Evolutionary conservation across 2,797 vertebrate species (phyloP).

Genomic region (Meriones psammophilus): DNA sequence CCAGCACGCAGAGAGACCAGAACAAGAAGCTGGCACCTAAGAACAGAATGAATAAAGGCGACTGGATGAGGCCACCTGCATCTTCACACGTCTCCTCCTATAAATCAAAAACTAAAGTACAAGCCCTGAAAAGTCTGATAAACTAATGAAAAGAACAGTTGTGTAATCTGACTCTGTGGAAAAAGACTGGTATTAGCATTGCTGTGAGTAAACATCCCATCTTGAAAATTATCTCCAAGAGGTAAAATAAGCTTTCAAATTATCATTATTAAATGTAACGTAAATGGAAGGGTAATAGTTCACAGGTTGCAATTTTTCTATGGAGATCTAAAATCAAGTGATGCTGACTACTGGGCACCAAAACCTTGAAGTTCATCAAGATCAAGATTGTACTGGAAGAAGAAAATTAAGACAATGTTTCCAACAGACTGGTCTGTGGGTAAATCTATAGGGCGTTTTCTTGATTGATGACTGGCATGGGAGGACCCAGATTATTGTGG

Average conservation of each 20-base stretch:
- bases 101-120: not conserved
- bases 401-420: not conserved
- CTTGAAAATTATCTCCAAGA: not conserved
- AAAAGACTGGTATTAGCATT: not conserved
- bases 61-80: not conserved
- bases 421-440: not conserved
- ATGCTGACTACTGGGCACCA: not conserved
- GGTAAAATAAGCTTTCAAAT: not conserved
- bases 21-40: no score
- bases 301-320: not conserved
- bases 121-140: not conserved
- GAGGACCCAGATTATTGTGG: not conserved
- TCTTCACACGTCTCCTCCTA: not conserved
- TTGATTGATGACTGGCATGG: not conserved
- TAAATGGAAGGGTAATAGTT: conserved; percentile 1
- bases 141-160: not conserved
- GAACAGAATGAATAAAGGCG: not conserved
- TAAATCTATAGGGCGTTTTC: not conserved
- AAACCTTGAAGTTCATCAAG: not conserved
- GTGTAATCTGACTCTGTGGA: not conserved
- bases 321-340: conserved; percentile 19
- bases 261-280: not conserved
- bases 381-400: not conserved
- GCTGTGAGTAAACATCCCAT: not conserved
- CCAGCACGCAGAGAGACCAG: not conserved